Base-by-base conservation (phyloP, 2,888 invertebrate species). In the Acanthosepion esculentum region DNA sequence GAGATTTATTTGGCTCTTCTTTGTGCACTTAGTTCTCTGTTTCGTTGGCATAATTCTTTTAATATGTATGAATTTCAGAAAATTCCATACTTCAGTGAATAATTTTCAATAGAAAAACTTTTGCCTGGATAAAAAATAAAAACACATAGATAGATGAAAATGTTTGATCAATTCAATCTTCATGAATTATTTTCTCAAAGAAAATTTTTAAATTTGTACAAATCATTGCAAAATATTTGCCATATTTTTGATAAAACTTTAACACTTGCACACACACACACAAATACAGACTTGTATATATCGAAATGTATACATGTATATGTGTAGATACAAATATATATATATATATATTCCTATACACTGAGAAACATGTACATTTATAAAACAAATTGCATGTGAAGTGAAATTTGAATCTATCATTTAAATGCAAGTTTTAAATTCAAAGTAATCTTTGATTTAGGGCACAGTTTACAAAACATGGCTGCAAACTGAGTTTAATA, bases 21-120 rank as follows among this genome's bases (percentile, higher is more conserved):
- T 59, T 59, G 59, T 20, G 59, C 20, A 59, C 59, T 59, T 59
- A 59, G 20, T 59, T 59, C 26, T 4, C 1, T 59, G 59, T 59
- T 59, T 59, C 26, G 20, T 59, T 59, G 23, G 59, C 59, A 59
- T 59, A 59, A 59, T 59, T 59, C 59, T 78, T 78, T 78, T 78
- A 78, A 78, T 78, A 78, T 78, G 10, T 78, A 78, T 78, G 78
- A 78, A 78, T 78, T 78, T n/a, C n/a, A 10, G n/a, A n/a, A 78
- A 78, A 59, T 59, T 59, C 59, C 59, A 23, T 59, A 59, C 78
- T n/a, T 78, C 78, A 78, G 78, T 78, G 78, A 78, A 78, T 78
- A 78, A 78, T 78, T 78, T 78, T n/a, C 78, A 78, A 78, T 78
- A 33, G 78, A 78, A 78, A 78, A n/a, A 78, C 78, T 78, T 78